Base-by-base conservation (phyloP, 1,140 invertebrate genomes). In the Pentalonia nigronervosa region DNA sequence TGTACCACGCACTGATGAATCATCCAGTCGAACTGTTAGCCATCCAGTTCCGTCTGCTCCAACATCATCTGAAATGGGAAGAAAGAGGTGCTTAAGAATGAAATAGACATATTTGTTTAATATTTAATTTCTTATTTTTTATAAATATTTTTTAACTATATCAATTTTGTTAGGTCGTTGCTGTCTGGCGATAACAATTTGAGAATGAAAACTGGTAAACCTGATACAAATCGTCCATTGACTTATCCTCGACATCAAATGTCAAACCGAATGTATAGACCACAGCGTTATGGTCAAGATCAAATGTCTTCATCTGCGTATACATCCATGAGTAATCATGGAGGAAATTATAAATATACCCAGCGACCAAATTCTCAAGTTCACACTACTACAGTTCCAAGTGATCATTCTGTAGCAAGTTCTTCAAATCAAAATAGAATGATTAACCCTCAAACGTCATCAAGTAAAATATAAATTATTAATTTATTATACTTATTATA, bases 171-270 rank as follows among this genome's bases (percentile, higher is more conserved):
- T 93, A 93, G 91, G 45, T 53, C 91, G 21, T 93, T 93, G 25
- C 45, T 93, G 20, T 93, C 91, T 56, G 81, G 81, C n/a, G 91
- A 93, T 84, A 93, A 93, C 21, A 93, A 86, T 30, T 86, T 93
- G 30, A 34, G 91, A 56, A 93, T 93, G 91, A 93, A 93, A 84
- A 93, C 91, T 93, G 91, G 91, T 30, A 93, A 93, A 93, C 91
- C 91, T 86, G 91, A 93, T 53, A 93, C 91, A 53, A 93, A 93
- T 93, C 91, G 91, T 36, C 48, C 81, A 47, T n/a, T 93, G 53
- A 93, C 67, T 93, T 93, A 93, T 93, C 91, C 91, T 17, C n/a
- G 91, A 21, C 91, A 93, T 84, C 91, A 86, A 93, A 93, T 93
- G 81, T 48, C 76, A 56, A 93, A 45, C 30, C 81, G 91, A 56